phyloP scores from a whole-genome alignment of 2,797 vertebrate species.

The Phrynocephalus vlangalii region DNA sequence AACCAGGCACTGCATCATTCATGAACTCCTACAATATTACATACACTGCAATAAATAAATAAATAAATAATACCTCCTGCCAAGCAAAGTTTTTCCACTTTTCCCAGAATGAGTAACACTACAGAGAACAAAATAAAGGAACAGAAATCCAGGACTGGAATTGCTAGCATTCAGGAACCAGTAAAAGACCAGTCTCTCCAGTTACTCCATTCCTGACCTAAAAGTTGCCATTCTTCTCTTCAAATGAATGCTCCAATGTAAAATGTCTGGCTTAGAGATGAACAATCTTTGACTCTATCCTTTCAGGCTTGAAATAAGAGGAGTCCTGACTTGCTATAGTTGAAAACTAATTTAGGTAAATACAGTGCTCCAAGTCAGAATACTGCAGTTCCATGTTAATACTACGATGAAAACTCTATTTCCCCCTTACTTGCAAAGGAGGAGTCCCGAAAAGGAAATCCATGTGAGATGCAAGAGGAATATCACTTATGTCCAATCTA shows the following conservation, averaged over 20 bases:
- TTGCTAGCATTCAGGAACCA: neutral
- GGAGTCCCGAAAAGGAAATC: neutral
- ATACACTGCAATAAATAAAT: neutral
- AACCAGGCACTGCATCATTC: neutral
- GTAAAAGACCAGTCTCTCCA: neutral
- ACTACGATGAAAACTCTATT: neutral
- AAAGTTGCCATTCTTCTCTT: neutral
- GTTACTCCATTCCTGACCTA: neutral
- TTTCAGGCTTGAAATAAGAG: neutral
- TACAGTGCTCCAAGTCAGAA: neutral
- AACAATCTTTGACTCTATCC: neutral
- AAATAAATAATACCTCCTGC: too few relatives aligned
- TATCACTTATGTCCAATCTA: neutral
- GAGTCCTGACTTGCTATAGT: too few relatives aligned
- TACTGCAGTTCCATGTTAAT: neutral
- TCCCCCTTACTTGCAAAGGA: neutral
- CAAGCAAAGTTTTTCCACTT: neutral
- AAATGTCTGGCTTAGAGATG: neutral
- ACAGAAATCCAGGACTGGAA: neutral
- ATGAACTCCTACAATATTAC: neutral
- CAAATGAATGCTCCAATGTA: neutral
- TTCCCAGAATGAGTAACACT: neutral
- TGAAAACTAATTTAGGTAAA: neutral
- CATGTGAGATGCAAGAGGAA: neutral
- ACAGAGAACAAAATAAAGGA: neutral